A percentile compares a stretch with the other conserved stretches of the same genome.
Evolutionary conservation across 2,797 vertebrate genomes (phyloP).

Genomic region (Cyprinella venusta): DNA sequence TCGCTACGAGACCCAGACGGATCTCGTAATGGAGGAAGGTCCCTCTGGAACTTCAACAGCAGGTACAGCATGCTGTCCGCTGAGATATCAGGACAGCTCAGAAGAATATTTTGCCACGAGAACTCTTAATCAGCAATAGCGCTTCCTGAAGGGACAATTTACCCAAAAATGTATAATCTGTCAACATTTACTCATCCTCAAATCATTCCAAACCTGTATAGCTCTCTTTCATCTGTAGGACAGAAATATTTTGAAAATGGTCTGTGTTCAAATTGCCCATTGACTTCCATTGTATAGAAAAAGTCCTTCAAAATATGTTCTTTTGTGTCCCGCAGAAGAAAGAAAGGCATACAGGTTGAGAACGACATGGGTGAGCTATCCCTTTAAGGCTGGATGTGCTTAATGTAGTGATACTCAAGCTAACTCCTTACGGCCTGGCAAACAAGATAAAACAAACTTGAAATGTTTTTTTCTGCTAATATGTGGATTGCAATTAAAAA

Average conservation of each 20-base stretch:
- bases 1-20: slow-evolving; percentile 48
- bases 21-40: slow-evolving; percentile 43
- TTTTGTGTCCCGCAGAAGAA: not conserved
- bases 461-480: slow-evolving; percentile 5
- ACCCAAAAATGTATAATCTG: not conserved
- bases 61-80: slow-evolving; percentile 56
- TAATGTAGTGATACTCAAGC: not conserved
- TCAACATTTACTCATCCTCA: not conserved
- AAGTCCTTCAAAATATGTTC: not conserved
- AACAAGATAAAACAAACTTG: not conserved
- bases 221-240: not conserved
- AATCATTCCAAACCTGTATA: not conserved
- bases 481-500: slow-evolving; percentile 22
- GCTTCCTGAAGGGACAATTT: not conserved
- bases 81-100: slow-evolving; percentile 43
- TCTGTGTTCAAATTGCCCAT: not conserved
- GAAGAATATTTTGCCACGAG: slow-evolving; percentile 58
- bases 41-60: slow-evolving; percentile 55
- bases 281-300: not conserved
- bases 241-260: not conserved
- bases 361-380: not conserved
- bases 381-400: not conserved
- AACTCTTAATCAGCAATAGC: slow-evolving; percentile 39
- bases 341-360: not conserved
- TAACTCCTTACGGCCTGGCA: not conserved